Conservation (phyloP, 1,140 invertebrate species). For the Chironomus tepperi region DNA sequence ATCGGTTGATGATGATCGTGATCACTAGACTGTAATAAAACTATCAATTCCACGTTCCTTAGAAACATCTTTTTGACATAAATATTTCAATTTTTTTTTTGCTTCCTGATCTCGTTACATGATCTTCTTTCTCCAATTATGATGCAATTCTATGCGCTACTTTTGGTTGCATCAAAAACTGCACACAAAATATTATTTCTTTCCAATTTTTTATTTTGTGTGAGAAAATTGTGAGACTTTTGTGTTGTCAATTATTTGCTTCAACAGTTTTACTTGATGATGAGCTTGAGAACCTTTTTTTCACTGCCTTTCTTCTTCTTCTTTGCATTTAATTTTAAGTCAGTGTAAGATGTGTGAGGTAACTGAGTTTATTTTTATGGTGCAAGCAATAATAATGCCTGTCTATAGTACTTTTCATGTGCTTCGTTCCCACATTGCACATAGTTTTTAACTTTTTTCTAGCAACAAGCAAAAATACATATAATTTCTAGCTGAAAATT, state of each 20-base stretch:
- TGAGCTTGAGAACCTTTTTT: slow-evolving; percentile 5
- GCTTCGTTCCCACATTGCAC: too few species aligned
- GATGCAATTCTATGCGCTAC: background rate
- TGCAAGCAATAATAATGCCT: too few species aligned
- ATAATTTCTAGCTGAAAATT: too few species aligned
- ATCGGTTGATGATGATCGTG: background rate
- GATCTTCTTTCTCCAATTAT: background rate
- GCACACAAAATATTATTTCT: background rate
- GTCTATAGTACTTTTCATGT: too few species aligned
- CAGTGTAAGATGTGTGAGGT: too few species aligned
- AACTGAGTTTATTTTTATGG: too few species aligned
- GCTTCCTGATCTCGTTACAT: background rate
- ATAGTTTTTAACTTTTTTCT: too few species aligned
- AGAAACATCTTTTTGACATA: background rate
- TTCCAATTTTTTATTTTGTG: background rate
- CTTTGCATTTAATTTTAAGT: too few species aligned
- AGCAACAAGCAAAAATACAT: too few species aligned
- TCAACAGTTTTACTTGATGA: background rate
- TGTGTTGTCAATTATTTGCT: slow-evolving; percentile 13
- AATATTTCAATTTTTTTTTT: background rate
- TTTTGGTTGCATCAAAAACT: background rate
- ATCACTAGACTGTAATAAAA: background rate
- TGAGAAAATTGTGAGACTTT: background rate
- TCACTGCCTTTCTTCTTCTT: too few species aligned
- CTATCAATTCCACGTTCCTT: background rate